Conservation (phyloP, 1,140 invertebrate genomes). For the Ostrea edulis region DNA sequence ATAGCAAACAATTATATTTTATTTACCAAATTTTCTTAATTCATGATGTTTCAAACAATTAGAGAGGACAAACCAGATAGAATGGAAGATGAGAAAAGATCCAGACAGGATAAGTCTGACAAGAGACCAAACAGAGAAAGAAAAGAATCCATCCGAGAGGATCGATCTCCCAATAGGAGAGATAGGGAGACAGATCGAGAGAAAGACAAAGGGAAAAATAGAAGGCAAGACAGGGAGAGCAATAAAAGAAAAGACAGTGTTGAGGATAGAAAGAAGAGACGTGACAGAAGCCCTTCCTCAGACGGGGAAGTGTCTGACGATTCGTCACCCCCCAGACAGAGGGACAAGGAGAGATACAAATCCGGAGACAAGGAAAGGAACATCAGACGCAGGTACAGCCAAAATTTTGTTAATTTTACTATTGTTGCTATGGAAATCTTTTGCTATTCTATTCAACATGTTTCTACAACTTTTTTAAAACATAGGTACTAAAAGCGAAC, state of each 20-base stretch:
- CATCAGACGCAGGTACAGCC: not conserved
- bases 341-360: not conserved
- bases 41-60: not conserved
- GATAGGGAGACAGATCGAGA: not conserved
- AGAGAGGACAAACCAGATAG: slow-evolving; percentile 14
- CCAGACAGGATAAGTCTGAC: not conserved
- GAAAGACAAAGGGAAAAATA: not conserved
- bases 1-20: too few species aligned
- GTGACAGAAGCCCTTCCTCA: not conserved
- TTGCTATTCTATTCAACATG: not conserved
- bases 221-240: not conserved
- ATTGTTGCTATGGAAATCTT: not conserved
- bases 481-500: too few species aligned
- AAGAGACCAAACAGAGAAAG: not conserved
- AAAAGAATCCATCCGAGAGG: not conserved
- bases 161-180: not conserved
- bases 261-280: not conserved
- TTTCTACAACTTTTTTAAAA: not conserved
- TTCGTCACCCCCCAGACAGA: slow-evolving; percentile 8
- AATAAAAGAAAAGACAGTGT: not conserved
- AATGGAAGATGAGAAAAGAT: not conserved
- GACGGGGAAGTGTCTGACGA: slow-evolving; percentile 19
- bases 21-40: too few species aligned
- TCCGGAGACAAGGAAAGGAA: not conserved
- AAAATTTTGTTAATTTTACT: not conserved